Evolutionary conservation across 2,797 vertebrate genomes (phyloP), one percentile per base, ranked within the genome.

Genomic region (Capromys pilorides): DNA sequence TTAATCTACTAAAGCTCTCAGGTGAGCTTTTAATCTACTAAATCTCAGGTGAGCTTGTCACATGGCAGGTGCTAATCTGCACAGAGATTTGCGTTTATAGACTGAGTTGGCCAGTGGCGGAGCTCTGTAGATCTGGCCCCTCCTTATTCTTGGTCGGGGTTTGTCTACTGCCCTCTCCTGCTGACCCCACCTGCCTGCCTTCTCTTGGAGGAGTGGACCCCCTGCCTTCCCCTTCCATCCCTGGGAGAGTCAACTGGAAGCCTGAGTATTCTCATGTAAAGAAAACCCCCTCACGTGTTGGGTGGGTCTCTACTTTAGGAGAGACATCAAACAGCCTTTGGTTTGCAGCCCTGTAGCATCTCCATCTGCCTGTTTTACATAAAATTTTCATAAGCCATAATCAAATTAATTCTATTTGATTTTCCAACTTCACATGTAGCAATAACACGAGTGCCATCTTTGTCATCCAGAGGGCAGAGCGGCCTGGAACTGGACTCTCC

Each of bases 391-490:
- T 79, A 75, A 95, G 41, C 36, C 24, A 66, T 86, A 92, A 91
- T 91, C 45, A 85, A 79, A 89, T 95, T 36, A 71, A n/a, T 39
- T 95, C 73, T 85, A 36, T 84, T 91, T 84, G 45, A 85, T 90
- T 93, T 88, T 96, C 51, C 33, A n/a, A 69, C 33, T 86, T 88
- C 79, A 51, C 36, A 28, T 4, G 18, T 2, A 59, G 24, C 61
- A 69, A 14, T 66, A 49, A 41, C 61, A 69, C 4, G 33, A 78
- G 71, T 8, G 41, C 19, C 21, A 26, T 6, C 0, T n/a, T 31
- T 31, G 19, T 83, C 24, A n/a, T 75, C n/a, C 51, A 59, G 77
- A 91, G 28, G 69, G 36, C 86, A 62, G 75, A 39, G 49, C 41
- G 18, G 26, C 21, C 54, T 1, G 24, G 64, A 28, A 81, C 62